Evolutionary conservation across 2,888 invertebrate genomes (phyloP), one percentile per base, ranked within the genome.

Genomic region (Metacarcinus magister): DNA sequence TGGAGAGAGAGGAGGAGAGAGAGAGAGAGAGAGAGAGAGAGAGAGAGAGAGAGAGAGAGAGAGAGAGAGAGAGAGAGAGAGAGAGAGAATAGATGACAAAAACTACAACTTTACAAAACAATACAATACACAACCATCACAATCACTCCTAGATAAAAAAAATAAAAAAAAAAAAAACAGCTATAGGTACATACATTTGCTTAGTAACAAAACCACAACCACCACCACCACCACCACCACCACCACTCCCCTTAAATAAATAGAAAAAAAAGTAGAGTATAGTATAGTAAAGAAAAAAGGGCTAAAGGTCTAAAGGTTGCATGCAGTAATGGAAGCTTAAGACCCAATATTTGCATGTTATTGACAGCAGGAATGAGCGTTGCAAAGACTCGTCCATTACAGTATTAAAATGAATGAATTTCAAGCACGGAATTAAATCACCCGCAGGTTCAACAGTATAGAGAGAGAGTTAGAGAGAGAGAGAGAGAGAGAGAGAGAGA

Each of bases 291-390:
- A 67, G 19, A n/a, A 0, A 67, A 4, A n/a, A 5, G 19, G n/a
- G n/a, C 23, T 67, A 48, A 48, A 67, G 67, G 23, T n/a, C 23
- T 67, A 67, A 67, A 54, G 54, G 91, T 7, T 48, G 54, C 32
- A 28, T 32, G 19, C 13, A 46, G 28, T 54, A 46, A 92, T 48
- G 46, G 28, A 48, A 8, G 92, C n/a, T 48, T 92, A 48, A 92
- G 46, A 54, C 92, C 48, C n/a, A 48, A 92, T 54, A 92, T 92
- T 92, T 92, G 92, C 92, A 92, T 48, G 28, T 46, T 92, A 92
- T 92, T 92, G 92, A 92, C 48, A 92, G 92, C 28, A 92, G 5
- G 39, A 43, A 92, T n/a, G 92, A 48, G 92, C 28, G n/a, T n/a
- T 23, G 28, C 13, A 46, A 46, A 92, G 48, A 43, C 92, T 23